phyloP scores from a whole-genome alignment of 2,797 vertebrate species.

The Sarcophilus harrisii region DNA sequence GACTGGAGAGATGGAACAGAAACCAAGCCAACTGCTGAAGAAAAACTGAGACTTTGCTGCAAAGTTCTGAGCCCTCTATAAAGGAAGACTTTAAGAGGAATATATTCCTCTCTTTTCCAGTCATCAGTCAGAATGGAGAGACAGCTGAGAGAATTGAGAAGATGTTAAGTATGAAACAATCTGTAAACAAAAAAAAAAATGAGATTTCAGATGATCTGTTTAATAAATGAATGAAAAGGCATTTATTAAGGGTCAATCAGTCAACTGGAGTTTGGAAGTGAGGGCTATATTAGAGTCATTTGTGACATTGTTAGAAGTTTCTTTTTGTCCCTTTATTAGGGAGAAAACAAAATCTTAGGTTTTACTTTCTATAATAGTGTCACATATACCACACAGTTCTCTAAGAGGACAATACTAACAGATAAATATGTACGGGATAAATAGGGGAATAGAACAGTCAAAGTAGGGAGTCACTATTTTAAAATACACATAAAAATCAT shows the following conservation, averaged over 20 bases:
- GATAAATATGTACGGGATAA: neutral
- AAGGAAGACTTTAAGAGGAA: neutral
- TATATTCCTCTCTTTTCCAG: neutral
- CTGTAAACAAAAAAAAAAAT: neutral
- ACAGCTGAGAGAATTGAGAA: neutral
- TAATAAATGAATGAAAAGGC: neutral
- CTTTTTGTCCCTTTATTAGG: neutral
- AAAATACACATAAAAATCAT: neutral
- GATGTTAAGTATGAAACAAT: neutral
- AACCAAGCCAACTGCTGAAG: neutral
- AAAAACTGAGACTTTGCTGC: neutral
- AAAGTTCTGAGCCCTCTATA: neutral
- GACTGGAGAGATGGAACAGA: neutral
- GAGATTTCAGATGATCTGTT: neutral
- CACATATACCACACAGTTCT: neutral
- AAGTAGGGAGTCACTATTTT: neutral
- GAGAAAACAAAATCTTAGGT: neutral
- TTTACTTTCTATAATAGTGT: neutral
- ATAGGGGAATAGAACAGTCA: neutral
- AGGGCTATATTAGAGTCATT: neutral
- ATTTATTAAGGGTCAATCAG: neutral
- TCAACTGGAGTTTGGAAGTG: neutral
- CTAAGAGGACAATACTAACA: neutral
- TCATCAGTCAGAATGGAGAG: neutral
- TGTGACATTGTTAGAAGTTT: neutral